Evolutionary conservation across 2,888 invertebrate genomes (phyloP), one percentile per base, ranked within the genome.

Genomic region (Drosophila setosimentum): DNA sequence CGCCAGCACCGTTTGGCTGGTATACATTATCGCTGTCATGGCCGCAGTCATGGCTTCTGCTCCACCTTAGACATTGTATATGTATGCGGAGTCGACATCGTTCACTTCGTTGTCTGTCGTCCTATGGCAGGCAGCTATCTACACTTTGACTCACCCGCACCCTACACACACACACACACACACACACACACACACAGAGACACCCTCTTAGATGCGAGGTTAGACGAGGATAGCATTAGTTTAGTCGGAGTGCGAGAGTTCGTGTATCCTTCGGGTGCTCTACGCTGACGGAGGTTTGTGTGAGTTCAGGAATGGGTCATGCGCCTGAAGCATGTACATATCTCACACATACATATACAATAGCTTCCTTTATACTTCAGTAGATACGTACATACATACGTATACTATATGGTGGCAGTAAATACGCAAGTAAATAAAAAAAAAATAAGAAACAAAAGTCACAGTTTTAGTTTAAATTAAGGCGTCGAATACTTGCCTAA

Each of bases 21-120:
- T 81, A 87, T 86, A 84, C 83, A 90, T 91, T 87, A 89, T 89
- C 85, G 89, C 89, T 91, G 90, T 90, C 89, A 88, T 90, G 87
- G 89, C 87, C 84, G 88, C 91, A 87, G 91, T 92, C 91, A 89
- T 90, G 90, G 91, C 91, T 91, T 92, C 91, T 91, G 91, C 91
- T 91, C 92, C 92, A 91, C 91, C 92, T 91, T 91, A 87, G 91
- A 82, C 80, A 77, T 77, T 78, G 83, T 82, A 62, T 57, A 68
- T 73, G 57, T 85, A 73, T 71, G 74, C 79, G 83, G 70, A 85
- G 85, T 76, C 73, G 74, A 85, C 90, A 82, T 85, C 86, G 83
- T 82, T 89, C 82, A 69, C 72, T 87, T 82, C 73, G 76, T 83
- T 81, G 75, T 80, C 90, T 83, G 75, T 87, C 86, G 88, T 90